A percentile compares a stretch with the other conserved stretches of the same genome.
Evolutionary conservation across 64 coral and sea anemone species (phyloP).

Genomic region (Stichodactyla helianthus): DNA sequence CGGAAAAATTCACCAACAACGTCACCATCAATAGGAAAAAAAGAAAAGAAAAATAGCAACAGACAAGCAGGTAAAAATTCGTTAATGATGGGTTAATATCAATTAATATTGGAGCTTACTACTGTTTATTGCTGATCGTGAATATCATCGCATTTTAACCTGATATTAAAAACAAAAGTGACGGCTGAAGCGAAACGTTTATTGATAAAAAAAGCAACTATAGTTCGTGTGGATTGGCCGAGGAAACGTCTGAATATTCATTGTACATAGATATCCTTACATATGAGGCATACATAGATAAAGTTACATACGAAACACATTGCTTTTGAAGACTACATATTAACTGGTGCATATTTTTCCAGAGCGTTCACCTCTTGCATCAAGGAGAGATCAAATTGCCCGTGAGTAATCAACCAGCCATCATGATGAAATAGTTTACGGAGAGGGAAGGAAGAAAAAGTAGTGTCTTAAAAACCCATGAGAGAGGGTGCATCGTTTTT

Average conservation of each 20-base stretch:
- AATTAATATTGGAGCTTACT: neutral
- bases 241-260: no score
- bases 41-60: conserved; percentile 46
- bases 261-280: no score
- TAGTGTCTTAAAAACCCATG: no score
- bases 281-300: no score
- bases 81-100: neutral
- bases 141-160: neutral
- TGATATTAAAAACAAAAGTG: no score
- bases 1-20: conserved; percentile 57
- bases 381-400: neutral
- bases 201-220: no score
- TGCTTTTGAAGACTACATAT: neutral
- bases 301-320: no score
- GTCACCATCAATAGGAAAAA: conserved; percentile 32
- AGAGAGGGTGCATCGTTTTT: no score
- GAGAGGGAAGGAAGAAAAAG: neutral
- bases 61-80: conserved; percentile 4
- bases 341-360: neutral
- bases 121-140: neutral
- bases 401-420: neutral
- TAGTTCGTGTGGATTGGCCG: no score
- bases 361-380: conserved; percentile 14
- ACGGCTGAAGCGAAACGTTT: no score
- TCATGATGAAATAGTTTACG: neutral